Base-by-base conservation (phyloP, 2,797 vertebrate species). In the Tenualosa ilisha region DNA sequence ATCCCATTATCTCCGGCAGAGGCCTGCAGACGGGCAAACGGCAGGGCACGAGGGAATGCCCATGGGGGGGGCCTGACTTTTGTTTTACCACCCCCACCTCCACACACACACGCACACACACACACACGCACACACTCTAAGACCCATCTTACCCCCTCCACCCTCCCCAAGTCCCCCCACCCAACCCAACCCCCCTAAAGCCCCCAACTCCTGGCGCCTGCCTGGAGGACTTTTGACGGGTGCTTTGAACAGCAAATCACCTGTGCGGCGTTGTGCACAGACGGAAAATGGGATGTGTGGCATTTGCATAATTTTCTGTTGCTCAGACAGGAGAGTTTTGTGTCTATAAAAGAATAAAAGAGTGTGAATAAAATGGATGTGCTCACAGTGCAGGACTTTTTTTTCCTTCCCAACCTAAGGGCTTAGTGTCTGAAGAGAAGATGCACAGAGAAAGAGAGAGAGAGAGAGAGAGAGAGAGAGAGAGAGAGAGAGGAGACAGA, bases 301-400 rank as follows among this genome's bases (percentile, higher is more conserved):
- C 65, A 90, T 89, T 89, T 88, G 87, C 89, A 89, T 91, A 86
- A 90, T 87, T 87, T 46, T 86, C 46, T 85, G 83, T 85, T 86
- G 86, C 83, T 81, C 37, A 68, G 81, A 83, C 65, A 8, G 56
- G 24, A 86, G 54, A 79, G 79, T 83, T 84, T 85, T 85, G 84
- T 83, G 61, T 82, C 26, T 85, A 26, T 63, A 83, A 51, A 37
- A 46, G 81, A 83, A 50, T 59, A 56, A 22, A 82, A 84, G 46
- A 84, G 81, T 79, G 84, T 49, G 24, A 31, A 85, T 81, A 59
- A 84, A 81, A 86, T 43, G 40, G 17, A 17, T 84, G 31, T 79
- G 3, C 43, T 7, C 26, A 46, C 56, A 82, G 50, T 79, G n/a
- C 40, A 37, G 59, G 6, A 31, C 13, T 72, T 72, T 72, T 3